Evolutionary conservation across 2,113 vertebrate genomes (phyloP), one percentile per base, ranked within the genome.

Genomic region (Tangachromis dhanisi): DNA sequence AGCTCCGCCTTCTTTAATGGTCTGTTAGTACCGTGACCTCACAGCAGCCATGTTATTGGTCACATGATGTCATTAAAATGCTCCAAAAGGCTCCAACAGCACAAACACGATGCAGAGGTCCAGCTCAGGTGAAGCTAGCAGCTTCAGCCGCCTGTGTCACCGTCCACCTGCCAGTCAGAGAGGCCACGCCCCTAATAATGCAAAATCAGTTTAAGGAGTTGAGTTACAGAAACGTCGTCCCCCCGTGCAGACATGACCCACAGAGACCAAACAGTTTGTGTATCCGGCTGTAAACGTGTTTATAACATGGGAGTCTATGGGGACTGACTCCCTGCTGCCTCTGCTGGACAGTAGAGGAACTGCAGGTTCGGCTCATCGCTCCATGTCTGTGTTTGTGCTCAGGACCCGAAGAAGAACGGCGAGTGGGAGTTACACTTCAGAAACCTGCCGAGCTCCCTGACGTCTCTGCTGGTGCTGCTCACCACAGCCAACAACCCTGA

Each of bases 401-500:
- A 99, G 98, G 97, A 97, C 26, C 90, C 93, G 0, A 89, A 96
- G 76, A 96, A 96, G 84, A 97, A 98, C 16, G 95, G 93, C 35
- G 98, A 99, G 89, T 98, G 98, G 97, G 84, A 95, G 90, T 38
- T 81, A 2, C 97, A 99, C 93, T 99, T 99, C 93, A 97, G 92
- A 89, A 96, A 97, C 92, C 90, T 99, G 85, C 96, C 97, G 0
- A 96, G 91, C 45, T 96, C 98, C 0, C 86, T 99, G 29, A 98
- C 98, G 0, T 98, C 98, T 1, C 95, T 99, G 61, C 95, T 99
- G 87, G 98, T 99, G 86, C 95, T 99, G 87, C 97, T 99, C 80
- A 99, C 99, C 24, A 98, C 98, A 0, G 98, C 99, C 86, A 99
- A 99, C 92, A 99, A 99, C 91, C 99, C 99, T 0, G 98, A 99